Evolutionary conservation across 2,797 vertebrate genomes (phyloP), one percentile per base, ranked within the genome.

Genomic region (Propithecus perrieri): DNA sequence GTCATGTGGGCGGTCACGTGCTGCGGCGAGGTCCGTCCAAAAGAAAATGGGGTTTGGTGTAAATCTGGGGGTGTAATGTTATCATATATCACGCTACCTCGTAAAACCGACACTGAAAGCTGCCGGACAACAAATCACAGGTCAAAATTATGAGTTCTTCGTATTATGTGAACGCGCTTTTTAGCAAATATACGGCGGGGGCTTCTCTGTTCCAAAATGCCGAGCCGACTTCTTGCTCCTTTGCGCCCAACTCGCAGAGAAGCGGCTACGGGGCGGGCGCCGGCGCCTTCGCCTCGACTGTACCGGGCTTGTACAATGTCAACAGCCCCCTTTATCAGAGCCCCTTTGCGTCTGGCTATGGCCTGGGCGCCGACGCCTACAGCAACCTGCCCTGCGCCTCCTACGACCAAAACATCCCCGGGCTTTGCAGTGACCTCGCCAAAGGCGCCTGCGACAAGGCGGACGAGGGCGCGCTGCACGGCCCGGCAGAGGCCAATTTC

Each of bases 41-140:
- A 99, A 99, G 99, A 99, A 99, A 99, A 99, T 99, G 99, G 99
- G 99, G 99, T 99, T 99, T 99, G 99, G 99, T 99, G 99, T 99
- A 99, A 99, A 99, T 99, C 99, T 99, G 98, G 99, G 98, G 98
- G 99, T 99, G 99, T 99, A 99, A 99, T 99, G 99, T 99, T 99
- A 99, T 99, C 99, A 99, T 99, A 99, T 99, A 99, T 99, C 99
- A 99, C 98, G 97, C 98, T 99, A 99, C 99, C 99, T 99, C 99
- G 99, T 99, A 99, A 99, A 99, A 99, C 99, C 99, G 99, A 99
- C 99, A 99, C 99, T 98, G 99, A 99, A 99, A 99, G 99, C 99
- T 99, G 99, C 99, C 98, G 99, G 99, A 99, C 99, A 99, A 99
- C 99, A 99, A 99, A 99, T 99, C 99, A 99, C 99, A 98, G 99